phyloP scores from a whole-genome alignment of 2,797 vertebrate genomes.

The Cynopterus sphinx region DNA sequence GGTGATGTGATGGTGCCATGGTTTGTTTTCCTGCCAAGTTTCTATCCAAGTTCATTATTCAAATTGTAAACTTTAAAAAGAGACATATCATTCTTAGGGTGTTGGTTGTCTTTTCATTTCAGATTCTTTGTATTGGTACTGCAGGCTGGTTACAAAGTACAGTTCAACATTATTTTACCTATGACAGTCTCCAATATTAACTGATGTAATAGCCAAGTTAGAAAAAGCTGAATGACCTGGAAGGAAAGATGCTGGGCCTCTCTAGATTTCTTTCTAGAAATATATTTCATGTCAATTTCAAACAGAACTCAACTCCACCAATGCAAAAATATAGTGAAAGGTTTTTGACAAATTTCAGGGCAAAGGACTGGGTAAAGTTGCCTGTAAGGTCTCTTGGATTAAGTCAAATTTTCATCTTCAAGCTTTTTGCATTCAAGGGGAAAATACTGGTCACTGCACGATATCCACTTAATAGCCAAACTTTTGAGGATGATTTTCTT shows the following conservation, averaged over 20 bases:
- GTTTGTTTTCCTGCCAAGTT: conserved; percentile 82
- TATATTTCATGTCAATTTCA: conserved; percentile 49
- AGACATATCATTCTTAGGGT: conserved; percentile 77
- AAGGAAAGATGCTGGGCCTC: conserved; percentile 40
- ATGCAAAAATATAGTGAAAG: conserved; percentile 50
- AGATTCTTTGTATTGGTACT: conserved; percentile 79
- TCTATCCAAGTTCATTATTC: conserved; percentile 81
- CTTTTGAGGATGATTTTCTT: conserved; percentile 47
- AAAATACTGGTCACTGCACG: conserved; percentile 52
- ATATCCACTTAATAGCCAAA: conserved; percentile 52
- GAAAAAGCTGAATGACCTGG: conserved; percentile 45
- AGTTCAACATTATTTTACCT: conserved; percentile 66
- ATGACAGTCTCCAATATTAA: conserved; percentile 63
- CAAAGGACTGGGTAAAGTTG: conserved; percentile 50
- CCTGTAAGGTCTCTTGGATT: conserved; percentile 55
- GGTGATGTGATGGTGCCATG: conserved; percentile 79
- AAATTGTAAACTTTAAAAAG: conserved; percentile 76
- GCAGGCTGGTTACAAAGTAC: conserved; percentile 58
- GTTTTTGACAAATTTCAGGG: conserved; percentile 60
- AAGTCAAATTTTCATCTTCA: conserved; percentile 54
- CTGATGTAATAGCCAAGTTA: conserved; percentile 45
- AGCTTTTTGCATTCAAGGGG: conserved; percentile 33
- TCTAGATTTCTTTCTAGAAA: conserved; percentile 62
- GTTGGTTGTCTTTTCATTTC: conserved; percentile 74
- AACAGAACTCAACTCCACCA: conserved; percentile 44